Percentiles rank a stretch among this genome's conserved stretches.
These are phyloP conservation scores for Ornithoptera priamus DNA, from an alignment of 2,888 invertebrate genomes.

Conservation along the genomic window DNA sequence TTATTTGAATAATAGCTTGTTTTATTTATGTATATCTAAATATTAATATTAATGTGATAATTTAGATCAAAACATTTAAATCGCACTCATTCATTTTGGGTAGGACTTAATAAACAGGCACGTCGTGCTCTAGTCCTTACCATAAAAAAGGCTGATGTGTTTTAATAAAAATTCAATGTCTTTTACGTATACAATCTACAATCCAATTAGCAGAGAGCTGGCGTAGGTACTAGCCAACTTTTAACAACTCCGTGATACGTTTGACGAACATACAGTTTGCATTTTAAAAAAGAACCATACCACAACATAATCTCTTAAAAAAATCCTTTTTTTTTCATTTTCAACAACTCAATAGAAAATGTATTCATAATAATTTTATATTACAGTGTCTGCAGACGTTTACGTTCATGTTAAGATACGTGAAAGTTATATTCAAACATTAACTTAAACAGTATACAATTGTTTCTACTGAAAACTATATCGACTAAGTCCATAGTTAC, in stretches of 20 bases:
- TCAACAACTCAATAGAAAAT: no score
- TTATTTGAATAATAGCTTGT: no score
- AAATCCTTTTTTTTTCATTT: neutral
- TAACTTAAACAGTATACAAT: no score
- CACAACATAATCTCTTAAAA: neutral
- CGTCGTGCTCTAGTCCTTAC: neutral
- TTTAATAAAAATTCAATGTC: constrained; percentile 21
- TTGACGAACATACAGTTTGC: constrained; percentile 11
- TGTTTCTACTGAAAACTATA: no score
- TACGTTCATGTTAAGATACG: no score
- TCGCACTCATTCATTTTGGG: neutral
- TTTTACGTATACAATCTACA: constrained; percentile 13
- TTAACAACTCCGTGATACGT: constrained; percentile 11
- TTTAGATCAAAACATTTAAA: neutral
- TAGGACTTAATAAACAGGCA: neutral
- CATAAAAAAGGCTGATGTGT: constrained; percentile 21
- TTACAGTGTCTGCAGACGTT: no score
- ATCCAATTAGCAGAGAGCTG: constrained; percentile 19
- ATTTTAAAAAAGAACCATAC: constrained; percentile 8
- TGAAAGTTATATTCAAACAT: no score
- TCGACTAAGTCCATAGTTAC: no score
- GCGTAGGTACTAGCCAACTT: constrained; percentile 14
- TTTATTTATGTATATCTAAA: no score
- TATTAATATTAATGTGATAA: no score
- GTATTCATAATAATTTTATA: no score